A percentile compares a stretch with the other conserved stretches of the same genome.
These are phyloP conservation scores for Drosophila triauraria DNA, from an alignment of 1,140 invertebrate species.

Conservation along the genomic window DNA sequence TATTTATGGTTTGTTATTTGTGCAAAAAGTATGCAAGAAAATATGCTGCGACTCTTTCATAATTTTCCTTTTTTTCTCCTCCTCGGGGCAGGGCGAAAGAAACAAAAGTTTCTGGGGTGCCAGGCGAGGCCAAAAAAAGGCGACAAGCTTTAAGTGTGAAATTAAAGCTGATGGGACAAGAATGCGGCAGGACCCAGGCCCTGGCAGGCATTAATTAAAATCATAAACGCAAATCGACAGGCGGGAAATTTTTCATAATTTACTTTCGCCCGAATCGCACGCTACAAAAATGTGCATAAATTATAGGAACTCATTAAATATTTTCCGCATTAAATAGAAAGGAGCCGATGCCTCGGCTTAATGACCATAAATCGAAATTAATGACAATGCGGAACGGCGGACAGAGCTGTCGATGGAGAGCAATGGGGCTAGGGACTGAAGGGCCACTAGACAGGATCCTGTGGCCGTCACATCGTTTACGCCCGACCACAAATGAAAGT, in stretches of 20 bases:
- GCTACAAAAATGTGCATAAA: conserved; percentile 67
- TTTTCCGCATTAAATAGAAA: conserved; percentile 63
- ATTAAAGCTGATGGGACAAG: conserved; percentile 51
- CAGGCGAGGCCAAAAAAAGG: conserved; percentile 30
- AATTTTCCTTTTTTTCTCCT: conserved; percentile 56
- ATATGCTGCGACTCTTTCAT: conserved; percentile 82
- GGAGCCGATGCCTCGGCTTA: conserved; percentile 64
- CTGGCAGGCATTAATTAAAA: conserved; percentile 65
- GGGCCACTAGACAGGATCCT: conserved; percentile 7
- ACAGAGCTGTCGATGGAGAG: conserved; percentile 4
- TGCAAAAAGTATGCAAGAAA: conserved; percentile 79
- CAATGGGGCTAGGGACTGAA: conserved; percentile 1
- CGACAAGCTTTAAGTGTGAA: conserved; percentile 63
- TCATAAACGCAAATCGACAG: conserved; percentile 67
- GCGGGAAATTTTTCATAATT: conserved; percentile 38
- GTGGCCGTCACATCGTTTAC: conserved; percentile 44
- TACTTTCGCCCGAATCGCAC: conserved; percentile 23
- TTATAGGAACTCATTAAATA: conserved; percentile 73
- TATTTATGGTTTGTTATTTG: conserved; percentile 84
- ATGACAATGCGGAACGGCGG: conserved; percentile 62
- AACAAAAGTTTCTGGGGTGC: conserved; percentile 51
- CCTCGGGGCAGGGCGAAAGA: conserved; percentile 22
- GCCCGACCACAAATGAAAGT: conserved; percentile 65
- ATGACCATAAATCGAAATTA: conserved; percentile 83
- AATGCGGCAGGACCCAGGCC: conserved; percentile 11